Evolutionary conservation across 2,797 vertebrate species (phyloP).

Genomic region (Poeciliopsis turneri): DNA sequence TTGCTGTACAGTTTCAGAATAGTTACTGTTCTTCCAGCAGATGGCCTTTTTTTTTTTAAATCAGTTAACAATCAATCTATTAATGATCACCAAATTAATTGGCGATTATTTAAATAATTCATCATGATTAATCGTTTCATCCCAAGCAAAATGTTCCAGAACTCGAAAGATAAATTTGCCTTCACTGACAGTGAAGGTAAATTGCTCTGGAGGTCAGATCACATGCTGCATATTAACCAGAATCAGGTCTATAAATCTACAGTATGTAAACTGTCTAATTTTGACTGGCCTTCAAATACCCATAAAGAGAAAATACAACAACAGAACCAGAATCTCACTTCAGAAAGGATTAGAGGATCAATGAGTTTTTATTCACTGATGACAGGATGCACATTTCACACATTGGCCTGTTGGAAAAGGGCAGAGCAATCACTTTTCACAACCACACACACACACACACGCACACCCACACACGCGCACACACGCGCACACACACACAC

Average conservation of each 20-base stretch:
- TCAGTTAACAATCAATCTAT: too few relatives aligned
- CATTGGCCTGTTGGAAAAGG: conserved; percentile 36
- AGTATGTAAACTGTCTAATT: neutral
- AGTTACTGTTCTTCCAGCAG: too few relatives aligned
- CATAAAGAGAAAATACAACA: neutral
- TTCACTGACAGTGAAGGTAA: neutral
- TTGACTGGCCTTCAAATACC: neutral
- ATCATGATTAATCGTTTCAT: too few relatives aligned
- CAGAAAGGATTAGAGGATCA: neutral
- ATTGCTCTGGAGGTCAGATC: neutral
- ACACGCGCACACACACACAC: neutral
- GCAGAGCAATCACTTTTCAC: neutral
- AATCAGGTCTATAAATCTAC: neutral
- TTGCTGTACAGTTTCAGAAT: too few relatives aligned
- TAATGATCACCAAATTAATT: too few relatives aligned
- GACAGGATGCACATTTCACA: conserved; percentile 48
- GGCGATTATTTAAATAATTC: too few relatives aligned
- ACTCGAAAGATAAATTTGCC: neutral
- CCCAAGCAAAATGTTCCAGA: too few relatives aligned
- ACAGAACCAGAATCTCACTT: neutral
- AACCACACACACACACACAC: too few relatives aligned
- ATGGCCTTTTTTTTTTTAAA: too few relatives aligned
- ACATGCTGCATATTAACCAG: neutral
- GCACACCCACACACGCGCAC: too few relatives aligned
- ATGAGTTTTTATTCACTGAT: conserved; percentile 65